phyloP scores from a whole-genome alignment of 2,797 vertebrate species.

The Neopelma chrysocephalum region DNA sequence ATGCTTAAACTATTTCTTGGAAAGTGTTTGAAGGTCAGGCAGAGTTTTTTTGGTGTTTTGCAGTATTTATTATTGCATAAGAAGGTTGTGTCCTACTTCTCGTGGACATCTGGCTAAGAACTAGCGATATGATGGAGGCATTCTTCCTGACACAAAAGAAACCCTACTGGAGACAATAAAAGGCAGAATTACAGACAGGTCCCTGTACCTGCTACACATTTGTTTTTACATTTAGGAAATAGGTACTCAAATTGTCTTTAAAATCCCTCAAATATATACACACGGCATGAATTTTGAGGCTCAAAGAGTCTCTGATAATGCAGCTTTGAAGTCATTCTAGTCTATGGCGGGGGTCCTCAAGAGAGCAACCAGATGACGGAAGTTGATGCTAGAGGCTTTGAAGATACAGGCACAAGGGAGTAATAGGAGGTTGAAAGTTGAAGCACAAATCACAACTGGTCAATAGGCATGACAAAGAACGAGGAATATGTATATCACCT shows the following conservation, averaged over 20 bases:
- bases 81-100: not conserved
- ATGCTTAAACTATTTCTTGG: conserved; percentile 73
- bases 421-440: not conserved
- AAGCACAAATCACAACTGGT: not conserved
- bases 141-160: not conserved
- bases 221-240: not conserved
- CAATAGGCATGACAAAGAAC: not conserved
- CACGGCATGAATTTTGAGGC: not conserved
- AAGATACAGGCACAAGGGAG: not conserved
- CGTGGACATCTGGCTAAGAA: not conserved
- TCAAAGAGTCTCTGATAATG: rapidly evolving
- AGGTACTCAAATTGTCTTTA: not conserved
- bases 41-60: conserved; percentile 63
- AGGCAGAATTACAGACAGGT: not conserved
- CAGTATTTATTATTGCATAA: conserved; percentile 61
- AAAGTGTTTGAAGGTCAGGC: conserved; percentile 58
- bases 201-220: not conserved
- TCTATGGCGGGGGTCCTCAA: not conserved
- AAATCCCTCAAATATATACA: not conserved
- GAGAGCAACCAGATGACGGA: not conserved
- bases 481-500: not conserved
- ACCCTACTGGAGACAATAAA: not conserved
- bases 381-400: not conserved
- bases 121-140: not conserved
- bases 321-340: not conserved